A percentile compares a stretch with the other conserved stretches of the same genome.
These are phyloP conservation scores for Cynopterus sphinx DNA, from an alignment of 2,797 vertebrate species.

Conservation along the genomic window DNA sequence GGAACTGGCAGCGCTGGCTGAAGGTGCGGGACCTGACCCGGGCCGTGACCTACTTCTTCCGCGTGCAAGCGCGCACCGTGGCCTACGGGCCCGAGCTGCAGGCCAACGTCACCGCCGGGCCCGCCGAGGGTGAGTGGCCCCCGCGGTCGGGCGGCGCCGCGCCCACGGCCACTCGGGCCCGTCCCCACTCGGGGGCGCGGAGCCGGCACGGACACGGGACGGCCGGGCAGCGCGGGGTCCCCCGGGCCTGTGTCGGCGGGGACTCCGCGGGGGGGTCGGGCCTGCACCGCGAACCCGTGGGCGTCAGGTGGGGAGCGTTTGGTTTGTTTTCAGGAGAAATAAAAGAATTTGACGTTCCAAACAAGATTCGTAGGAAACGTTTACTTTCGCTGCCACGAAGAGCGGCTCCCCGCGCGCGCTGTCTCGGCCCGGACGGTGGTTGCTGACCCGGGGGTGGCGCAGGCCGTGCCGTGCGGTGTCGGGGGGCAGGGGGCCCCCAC, in stretches of 20 bases:
- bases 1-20: conserved; percentile 95
- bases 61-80: conserved; percentile 94
- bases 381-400: neutral
- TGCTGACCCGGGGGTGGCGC: rapidly evolving
- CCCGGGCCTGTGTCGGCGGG: neutral
- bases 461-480: no score
- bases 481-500: no score
- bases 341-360: neutral
- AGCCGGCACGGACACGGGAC: neutral
- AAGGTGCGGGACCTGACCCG: conserved; percentile 95
- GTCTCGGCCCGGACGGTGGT: neutral
- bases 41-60: conserved; percentile 92
- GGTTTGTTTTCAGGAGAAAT: neutral
- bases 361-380: neutral
- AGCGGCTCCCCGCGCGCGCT: rapidly evolving
- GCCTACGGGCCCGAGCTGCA: conserved; percentile 91
- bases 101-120: conserved; percentile 94
- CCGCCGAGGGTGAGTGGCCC: conserved; percentile 89
- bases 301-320: rapidly evolving
- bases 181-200: no score
- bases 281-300: no score
- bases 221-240: rapidly evolving
- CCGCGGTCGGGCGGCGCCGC: neutral
- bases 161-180: no score
- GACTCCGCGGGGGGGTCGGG: no score